Conservation (phyloP, 1,140 invertebrate species). For the Leguminivora glycinivorella region DNA sequence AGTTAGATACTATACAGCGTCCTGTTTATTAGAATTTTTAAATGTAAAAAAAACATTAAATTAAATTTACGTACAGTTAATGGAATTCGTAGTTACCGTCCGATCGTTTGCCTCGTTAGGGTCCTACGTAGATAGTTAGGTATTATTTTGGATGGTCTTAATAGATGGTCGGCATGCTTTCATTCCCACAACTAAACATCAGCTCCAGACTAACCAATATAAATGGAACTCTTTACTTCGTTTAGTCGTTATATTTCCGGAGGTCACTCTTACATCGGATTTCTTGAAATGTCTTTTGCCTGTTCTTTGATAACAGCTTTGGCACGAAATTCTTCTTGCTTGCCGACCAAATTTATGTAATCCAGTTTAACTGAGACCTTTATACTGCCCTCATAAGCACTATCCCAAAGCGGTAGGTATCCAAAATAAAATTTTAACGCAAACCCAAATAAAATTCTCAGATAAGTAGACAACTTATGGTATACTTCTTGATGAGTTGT, state of each 20-base stretch:
- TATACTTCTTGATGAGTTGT: too few relatives aligned
- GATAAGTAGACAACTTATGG: too few relatives aligned
- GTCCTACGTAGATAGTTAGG: constrained; percentile 12
- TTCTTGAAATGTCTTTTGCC: not conserved
- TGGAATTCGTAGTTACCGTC: not conserved
- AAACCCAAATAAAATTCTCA: too few relatives aligned
- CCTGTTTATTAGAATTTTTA: too few relatives aligned
- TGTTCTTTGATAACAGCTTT: not conserved
- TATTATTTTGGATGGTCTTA: constrained; percentile 10
- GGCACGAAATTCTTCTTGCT: not conserved
- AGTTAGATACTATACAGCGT: too few relatives aligned
- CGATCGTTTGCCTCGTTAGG: not conserved
- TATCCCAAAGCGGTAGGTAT: too few relatives aligned
- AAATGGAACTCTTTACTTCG: not conserved
- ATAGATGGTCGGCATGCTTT: not conserved
- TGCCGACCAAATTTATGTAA: not conserved
- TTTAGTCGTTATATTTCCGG: not conserved
- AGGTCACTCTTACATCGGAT: not conserved
- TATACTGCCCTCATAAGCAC: too few relatives aligned
- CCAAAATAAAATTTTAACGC: too few relatives aligned
- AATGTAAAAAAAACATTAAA: not conserved
- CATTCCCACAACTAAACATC: not conserved
- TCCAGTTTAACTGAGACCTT: not conserved
- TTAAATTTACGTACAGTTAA: not conserved
- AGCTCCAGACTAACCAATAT: not conserved